Evolutionary conservation across 2,888 invertebrate species (phyloP).

Genomic region (Lagria hirta): DNA sequence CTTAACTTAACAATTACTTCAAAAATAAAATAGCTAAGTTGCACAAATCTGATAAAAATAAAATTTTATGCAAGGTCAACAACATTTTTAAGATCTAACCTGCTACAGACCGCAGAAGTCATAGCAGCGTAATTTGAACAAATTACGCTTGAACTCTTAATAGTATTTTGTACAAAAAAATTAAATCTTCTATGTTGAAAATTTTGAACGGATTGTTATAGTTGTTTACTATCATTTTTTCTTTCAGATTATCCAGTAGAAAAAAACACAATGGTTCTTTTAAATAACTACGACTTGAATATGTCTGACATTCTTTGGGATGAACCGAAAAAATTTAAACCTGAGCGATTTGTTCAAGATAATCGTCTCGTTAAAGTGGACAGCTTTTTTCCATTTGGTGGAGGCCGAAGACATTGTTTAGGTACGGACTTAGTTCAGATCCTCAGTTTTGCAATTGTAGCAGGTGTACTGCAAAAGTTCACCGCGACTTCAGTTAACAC

Average conservation of each 20-base stretch:
- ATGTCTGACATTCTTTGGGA: conserved; percentile 65
- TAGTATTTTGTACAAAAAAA: too few species aligned
- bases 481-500: conserved; percentile 55
- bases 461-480: conserved; percentile 59
- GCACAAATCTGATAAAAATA: too few species aligned
- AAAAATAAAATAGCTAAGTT: too few species aligned
- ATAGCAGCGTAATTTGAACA: too few species aligned
- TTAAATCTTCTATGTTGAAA: too few species aligned
- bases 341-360: conserved; percentile 62
- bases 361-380: conserved; percentile 63
- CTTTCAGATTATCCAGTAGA: conserved; percentile 64
- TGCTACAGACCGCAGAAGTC: too few species aligned
- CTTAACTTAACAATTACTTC: too few species aligned
- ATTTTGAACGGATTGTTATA: too few species aligned
- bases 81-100: too few species aligned
- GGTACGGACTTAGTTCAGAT: conserved; percentile 68
- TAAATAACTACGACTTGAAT: conserved; percentile 69
- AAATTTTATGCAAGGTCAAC: too few species aligned
- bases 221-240: conserved; percentile 13
- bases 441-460: conserved; percentile 59
- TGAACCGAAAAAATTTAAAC: conserved; percentile 61
- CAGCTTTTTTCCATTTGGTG: conserved; percentile 67
- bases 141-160: too few species aligned
- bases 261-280: conserved; percentile 64
- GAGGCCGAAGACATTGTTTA: conserved; percentile 67